These are phyloP conservation scores for Cryptus viduatorius DNA, from an alignment of 2,888 invertebrate species.

Conservation along the genomic window DNA sequence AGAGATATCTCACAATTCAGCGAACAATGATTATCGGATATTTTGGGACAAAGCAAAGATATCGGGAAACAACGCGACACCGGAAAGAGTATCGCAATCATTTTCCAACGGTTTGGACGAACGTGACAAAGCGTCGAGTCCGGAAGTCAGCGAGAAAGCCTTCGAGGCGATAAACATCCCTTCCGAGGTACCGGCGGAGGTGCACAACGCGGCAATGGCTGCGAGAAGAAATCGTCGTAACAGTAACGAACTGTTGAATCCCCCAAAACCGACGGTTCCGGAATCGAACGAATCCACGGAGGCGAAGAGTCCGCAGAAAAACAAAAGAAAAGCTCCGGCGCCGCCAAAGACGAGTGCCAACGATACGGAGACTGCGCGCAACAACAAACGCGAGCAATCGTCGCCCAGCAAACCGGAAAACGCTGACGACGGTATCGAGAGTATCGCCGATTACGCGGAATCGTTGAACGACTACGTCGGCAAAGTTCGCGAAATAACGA, in stretches of 20 bases:
- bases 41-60: slow-evolving; percentile 73
- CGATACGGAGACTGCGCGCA: slow-evolving; percentile 48
- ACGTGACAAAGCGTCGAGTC: slow-evolving; percentile 79
- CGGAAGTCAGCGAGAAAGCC: slow-evolving; percentile 87
- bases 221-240: slow-evolving; percentile 90
- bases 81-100: slow-evolving; percentile 20
- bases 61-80: slow-evolving; percentile 57
- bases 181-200: slow-evolving; percentile 90
- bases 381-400: slow-evolving; percentile 36
- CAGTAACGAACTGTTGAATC: slow-evolving; percentile 76
- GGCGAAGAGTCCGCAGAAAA: slow-evolving; percentile 86
- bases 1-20: slow-evolving; percentile 65
- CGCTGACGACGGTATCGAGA: slow-evolving; percentile 76
- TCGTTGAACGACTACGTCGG: slow-evolving; percentile 75
- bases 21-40: background rate
- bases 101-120: slow-evolving; percentile 69
- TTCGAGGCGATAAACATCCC: slow-evolving; percentile 86
- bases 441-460: slow-evolving; percentile 78
- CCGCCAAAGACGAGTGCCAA: slow-evolving; percentile 86
- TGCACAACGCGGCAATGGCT: slow-evolving; percentile 90
- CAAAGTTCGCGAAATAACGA: slow-evolving; percentile 72
- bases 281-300: slow-evolving; percentile 80
- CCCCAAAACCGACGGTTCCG: slow-evolving; percentile 62
- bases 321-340: slow-evolving; percentile 91
- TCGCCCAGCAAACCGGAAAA: slow-evolving; percentile 57